Evolutionary conservation across 2,888 invertebrate genomes (phyloP), one percentile per base, ranked within the genome.

Genomic region (Rosalia funebris): DNA sequence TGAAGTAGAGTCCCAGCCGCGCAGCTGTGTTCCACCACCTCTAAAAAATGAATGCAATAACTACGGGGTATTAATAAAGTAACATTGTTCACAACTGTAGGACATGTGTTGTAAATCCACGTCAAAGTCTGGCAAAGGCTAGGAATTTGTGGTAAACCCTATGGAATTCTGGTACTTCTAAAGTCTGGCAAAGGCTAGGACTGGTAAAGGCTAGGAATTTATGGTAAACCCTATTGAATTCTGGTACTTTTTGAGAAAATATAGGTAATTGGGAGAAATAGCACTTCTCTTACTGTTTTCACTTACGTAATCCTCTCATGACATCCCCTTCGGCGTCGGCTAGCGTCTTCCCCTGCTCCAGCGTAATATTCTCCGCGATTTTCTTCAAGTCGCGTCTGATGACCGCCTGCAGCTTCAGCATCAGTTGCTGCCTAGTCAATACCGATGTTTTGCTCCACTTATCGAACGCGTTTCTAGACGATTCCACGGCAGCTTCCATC

Each of bases 241-340:
- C n/a, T n/a, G n/a, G n/a, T n/a, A n/a, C n/a, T n/a, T n/a, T n/a
- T n/a, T n/a, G n/a, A n/a, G n/a, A n/a, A n/a, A n/a, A n/a, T n/a
- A n/a, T n/a, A n/a, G n/a, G n/a, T n/a, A n/a, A n/a, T n/a, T n/a
- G n/a, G n/a, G n/a, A n/a, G n/a, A n/a, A n/a, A n/a, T n/a, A n/a
- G n/a, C n/a, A n/a, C n/a, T n/a, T n/a, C n/a, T n/a, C n/a, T n/a
- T n/a, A n/a, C n/a, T n/a, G n/a, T n/a, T n/a, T n/a, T n/a, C 62
- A 89, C 93, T 90, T 85, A 96, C 96, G 99, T 61, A 99, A 87
- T 62, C 99, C 99, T 79, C 99, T 88, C 60, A 96, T 87, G 1
- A 99, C 98, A 83, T 99, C 99, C 34, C 99, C 99, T 80, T 98
- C 97, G 0, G 99, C 98, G 83, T 99, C 99, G 9, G 91, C 89